Evolutionary conservation across 2,113 vertebrate genomes (phyloP).

Genomic region (Calonectris borealis): DNA sequence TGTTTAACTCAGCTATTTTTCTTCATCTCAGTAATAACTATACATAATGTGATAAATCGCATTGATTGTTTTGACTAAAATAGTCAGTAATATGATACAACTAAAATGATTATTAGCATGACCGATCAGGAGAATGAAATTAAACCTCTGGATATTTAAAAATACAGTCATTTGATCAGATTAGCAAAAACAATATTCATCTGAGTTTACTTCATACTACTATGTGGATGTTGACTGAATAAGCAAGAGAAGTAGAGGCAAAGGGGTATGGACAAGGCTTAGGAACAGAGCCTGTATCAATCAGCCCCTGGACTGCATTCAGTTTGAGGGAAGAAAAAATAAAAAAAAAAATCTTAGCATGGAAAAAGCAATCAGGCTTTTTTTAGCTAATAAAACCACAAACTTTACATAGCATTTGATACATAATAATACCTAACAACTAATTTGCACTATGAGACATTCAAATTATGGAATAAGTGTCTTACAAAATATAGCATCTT

Average conservation of each 20-base stretch:
- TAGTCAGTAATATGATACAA: background rate
- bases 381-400: background rate
- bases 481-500: fast-evolving
- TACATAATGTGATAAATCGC: background rate
- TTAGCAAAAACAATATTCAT: background rate
- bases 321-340: background rate
- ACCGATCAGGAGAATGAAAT: background rate
- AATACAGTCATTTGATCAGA: background rate
- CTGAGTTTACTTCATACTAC: background rate
- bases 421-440: background rate
- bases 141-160: background rate
- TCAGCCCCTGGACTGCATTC: background rate
- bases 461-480: fast-evolving
- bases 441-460: background rate
- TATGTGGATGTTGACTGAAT: background rate
- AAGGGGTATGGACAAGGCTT: background rate
- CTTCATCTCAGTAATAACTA: background rate
- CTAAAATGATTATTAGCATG: background rate
- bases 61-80: background rate
- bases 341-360: background rate
- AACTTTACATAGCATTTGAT: background rate
- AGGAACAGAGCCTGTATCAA: background rate
- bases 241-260: background rate
- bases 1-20: background rate
- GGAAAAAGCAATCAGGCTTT: background rate